phyloP scores from a whole-genome alignment of 2,797 vertebrate genomes.

The Mastacembelus armatus region DNA sequence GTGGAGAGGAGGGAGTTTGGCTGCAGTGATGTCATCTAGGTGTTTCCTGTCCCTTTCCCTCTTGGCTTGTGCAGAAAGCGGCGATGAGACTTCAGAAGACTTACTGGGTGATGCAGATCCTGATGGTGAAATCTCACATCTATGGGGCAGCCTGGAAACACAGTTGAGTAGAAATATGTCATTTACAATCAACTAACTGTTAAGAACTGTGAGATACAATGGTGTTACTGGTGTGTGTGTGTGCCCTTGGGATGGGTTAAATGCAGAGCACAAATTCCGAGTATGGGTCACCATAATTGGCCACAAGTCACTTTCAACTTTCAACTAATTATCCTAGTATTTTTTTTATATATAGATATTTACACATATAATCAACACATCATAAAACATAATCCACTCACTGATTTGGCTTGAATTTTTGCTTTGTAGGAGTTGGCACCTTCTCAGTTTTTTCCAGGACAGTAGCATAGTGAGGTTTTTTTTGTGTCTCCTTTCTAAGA shows the following conservation, averaged over 20 bases:
- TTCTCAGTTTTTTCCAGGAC: constrained; percentile 85
- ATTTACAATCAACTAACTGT: background rate
- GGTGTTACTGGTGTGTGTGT: too few relatives aligned
- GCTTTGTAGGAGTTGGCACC: constrained; percentile 67
- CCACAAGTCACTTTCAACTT: too few relatives aligned
- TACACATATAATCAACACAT: background rate
- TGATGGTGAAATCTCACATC: constrained; percentile 58
- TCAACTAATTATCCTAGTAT: too few relatives aligned
- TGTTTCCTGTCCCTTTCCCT: constrained; percentile 87
- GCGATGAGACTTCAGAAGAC: constrained; percentile 68
- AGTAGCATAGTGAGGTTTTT: constrained; percentile 85
- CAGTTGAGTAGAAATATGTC: background rate
- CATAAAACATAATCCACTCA: constrained; percentile 75
- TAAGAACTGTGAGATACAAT: background rate
- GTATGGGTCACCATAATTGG: too few relatives aligned
- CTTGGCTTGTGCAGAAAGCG: constrained; percentile 81
- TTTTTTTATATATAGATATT: background rate
- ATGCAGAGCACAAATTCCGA: too few relatives aligned
- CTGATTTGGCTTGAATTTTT: constrained; percentile 90
- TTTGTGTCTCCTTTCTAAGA: constrained; percentile 65
- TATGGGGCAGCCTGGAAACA: constrained; percentile 80
- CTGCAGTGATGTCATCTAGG: constrained; percentile 92
- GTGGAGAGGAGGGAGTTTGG: constrained; percentile 88
- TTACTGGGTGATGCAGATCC: constrained; percentile 75
- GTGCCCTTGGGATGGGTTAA: too few relatives aligned